phyloP scores from a whole-genome alignment of 2,888 invertebrate genomes.

The Cyclophora albipunctata region DNA sequence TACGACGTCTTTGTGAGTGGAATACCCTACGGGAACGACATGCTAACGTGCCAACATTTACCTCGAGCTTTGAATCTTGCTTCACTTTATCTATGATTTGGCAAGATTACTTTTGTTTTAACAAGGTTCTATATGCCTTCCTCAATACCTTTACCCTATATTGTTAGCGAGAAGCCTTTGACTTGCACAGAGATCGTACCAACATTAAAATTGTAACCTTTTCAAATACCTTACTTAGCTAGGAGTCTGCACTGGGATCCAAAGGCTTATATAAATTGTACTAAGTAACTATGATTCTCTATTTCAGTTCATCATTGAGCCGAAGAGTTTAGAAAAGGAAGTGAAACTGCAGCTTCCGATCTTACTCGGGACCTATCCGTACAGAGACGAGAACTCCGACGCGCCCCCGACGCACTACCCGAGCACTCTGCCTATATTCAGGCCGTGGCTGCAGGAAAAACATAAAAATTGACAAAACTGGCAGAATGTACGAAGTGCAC shows the following conservation, averaged over 20 bases:
- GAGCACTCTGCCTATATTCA: conserved; percentile 90
- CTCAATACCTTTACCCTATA: no score
- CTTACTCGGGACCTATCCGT: conserved; percentile 92
- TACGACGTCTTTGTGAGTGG: conserved; percentile 92
- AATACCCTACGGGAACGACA: background rate
- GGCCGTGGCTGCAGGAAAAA: conserved; percentile 89
- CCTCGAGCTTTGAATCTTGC: background rate
- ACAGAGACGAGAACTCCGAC: conserved; percentile 80
- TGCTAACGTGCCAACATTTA: background rate
- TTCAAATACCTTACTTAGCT: no score
- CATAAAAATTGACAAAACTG: conserved; percentile 38
- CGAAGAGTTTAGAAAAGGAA: conserved; percentile 93
- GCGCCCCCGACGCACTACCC: conserved; percentile 92
- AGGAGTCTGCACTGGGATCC: no score
- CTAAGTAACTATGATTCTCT: no score
- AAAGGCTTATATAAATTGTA: no score
- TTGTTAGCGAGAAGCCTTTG: no score
- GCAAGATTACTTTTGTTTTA: no score
- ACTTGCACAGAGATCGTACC: no score
- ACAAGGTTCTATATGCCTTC: no score
- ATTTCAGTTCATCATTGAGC: conserved; percentile 88
- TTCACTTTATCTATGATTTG: background rate
- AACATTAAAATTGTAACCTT: no score
- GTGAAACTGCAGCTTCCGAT: conserved; percentile 94
- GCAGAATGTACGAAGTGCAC: no score